Evolutionary conservation across 2,797 vertebrate genomes (phyloP), one percentile per base, ranked within the genome.

Genomic region (Aythya fuligula): DNA sequence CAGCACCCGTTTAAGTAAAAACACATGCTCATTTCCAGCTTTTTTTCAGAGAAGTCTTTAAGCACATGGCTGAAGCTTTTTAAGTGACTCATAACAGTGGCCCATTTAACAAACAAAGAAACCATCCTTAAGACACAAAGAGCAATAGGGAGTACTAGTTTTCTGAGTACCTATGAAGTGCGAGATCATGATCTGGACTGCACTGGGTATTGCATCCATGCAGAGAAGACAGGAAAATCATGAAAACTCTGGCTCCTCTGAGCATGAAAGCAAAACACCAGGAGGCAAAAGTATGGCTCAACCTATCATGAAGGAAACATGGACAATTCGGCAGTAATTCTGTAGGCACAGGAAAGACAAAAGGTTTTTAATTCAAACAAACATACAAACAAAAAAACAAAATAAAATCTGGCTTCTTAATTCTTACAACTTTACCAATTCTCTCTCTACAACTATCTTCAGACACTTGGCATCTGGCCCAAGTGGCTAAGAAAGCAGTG

Each of bases 1-100:
- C 95, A 96, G 93, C 93, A 94, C 91, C 86, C 94, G 73, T 83
- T 79, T 74, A 65, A 95, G 41, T 74, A 65, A 91, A 93, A 94
- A 39, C 95, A 90, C 45, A 53, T 77, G 85, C 60, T 91, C 6
- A n/a, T 56, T 25, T 73, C 67, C 71, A 77, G 71, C 47, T 77
- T 69, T 67, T 67, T 75, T 83, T 82, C 72, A 77, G 61, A 69
- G 86, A 45, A 58, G 30, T 7, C 67, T 74, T 75, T 49, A 81
- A 86, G 62, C 72, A 78, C 51, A 20, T 28, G 58, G 64, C n/a
- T 82, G 70, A 86, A 76, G 89, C 13, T 74, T 81, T 81, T 56
- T 0, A 66, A 75, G 45, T 2, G 65, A 20, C 57, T 71, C n/a
- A 58, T 19, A 66, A 47, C 60, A 30, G 76, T 30, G 69, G 36